These are phyloP conservation scores for Archips xylosteana DNA, from an alignment of 2,888 invertebrate genomes.

Conservation along the genomic window DNA sequence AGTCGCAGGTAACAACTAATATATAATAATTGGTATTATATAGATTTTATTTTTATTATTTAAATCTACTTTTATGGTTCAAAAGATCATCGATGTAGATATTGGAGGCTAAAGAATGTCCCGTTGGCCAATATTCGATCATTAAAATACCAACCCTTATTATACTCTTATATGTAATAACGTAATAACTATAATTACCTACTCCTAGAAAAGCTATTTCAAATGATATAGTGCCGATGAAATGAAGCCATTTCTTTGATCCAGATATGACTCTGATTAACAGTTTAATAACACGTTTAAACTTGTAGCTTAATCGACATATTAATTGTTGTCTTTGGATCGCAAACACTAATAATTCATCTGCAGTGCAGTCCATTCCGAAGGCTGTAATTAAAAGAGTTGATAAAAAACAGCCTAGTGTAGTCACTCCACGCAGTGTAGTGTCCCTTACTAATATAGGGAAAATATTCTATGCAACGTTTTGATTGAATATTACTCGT, in stretches of 20 bases:
- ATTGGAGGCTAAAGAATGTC: no score
- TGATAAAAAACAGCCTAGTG: background rate
- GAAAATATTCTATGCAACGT: no score
- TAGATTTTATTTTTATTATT: no score
- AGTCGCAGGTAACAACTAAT: no score
- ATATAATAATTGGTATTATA: no score
- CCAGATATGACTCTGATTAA: constrained; percentile 31
- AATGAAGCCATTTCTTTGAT: constrained; percentile 34
- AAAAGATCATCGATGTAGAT: no score
- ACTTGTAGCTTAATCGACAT: constrained; percentile 12
- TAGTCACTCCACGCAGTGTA: no score
- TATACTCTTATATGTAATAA: background rate
- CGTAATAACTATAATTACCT: constrained; percentile 18
- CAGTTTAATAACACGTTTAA: constrained; percentile 25
- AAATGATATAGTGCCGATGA: constrained; percentile 28
- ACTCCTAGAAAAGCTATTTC: constrained; percentile 28
- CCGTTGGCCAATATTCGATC: background rate
- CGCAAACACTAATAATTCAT: constrained; percentile 33
- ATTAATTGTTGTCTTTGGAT: constrained; percentile 32
- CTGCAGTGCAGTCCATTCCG: constrained; percentile 22
- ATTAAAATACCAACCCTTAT: background rate
- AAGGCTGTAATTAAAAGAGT: constrained; percentile 21
- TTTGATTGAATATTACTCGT: no score
- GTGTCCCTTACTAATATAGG: no score
- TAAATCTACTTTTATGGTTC: no score